Base-by-base conservation (phyloP, 2,113 vertebrate genomes). In the Scatophagus argus region DNA sequence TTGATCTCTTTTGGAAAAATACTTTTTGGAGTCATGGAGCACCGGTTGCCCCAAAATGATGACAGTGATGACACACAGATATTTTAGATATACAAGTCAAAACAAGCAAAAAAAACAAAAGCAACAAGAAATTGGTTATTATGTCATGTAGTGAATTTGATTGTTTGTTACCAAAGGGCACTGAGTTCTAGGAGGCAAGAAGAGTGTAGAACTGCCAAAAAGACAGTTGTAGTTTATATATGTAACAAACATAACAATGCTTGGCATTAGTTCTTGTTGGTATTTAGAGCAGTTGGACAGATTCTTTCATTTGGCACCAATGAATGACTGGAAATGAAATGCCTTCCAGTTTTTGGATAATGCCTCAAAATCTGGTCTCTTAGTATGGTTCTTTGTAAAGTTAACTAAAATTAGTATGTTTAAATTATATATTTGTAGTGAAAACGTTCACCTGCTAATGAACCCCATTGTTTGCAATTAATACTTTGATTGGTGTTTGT, bases 21-120 rank as follows among this genome's bases (percentile, higher is more conserved):
- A 46, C 27, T 55, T 38, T 68, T 73, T 83, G 29, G 32, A 73
- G n/a, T 8, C 19, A 17, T 23, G 27, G 54, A 51, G 54, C 63
- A 25, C 47, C 73, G 25, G 78, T 85, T 85, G 77, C 74, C 76
- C 47, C 46, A 73, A 73, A 81, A 82, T 68, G 64, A 69, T 52
- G 54, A 52, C 38, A 60, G 65, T 43, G 60, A 70, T 54, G 73
- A 56, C 43, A 63, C 23, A 46, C 2, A 4, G 17, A 60, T 54
- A 44, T 61, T 78, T 71, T 25, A 56, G 19, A 80, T 43, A 58
- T 44, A 47, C 23, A 54, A 29, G 29, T 56, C 41, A 23, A 71
- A 65, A 44, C 52, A 78, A 76, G 77, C 46, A 58, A 39, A 65
- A 39, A 65, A 77, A 76, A 51, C 4, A 34, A 47, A 32, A 55